Evolutionary conservation across 2,797 vertebrate genomes (phyloP).

Genomic region (Sebastes hopkinsi): DNA sequence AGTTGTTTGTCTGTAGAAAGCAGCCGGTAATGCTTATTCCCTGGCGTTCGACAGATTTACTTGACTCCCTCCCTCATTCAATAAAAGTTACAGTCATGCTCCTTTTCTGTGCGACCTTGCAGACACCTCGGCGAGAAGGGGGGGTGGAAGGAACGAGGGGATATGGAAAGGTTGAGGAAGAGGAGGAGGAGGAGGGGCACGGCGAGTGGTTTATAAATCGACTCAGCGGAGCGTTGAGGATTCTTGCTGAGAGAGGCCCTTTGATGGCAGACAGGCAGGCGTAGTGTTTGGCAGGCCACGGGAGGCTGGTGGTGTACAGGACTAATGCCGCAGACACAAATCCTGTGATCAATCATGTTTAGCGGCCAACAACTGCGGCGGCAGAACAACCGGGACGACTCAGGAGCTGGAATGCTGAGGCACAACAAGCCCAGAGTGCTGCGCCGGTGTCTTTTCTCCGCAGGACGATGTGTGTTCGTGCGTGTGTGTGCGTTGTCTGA

Average conservation of each 20-base stretch:
- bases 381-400: slow-evolving; percentile 47
- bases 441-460: slow-evolving; percentile 16
- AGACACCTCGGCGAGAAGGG: not conserved
- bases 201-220: slow-evolving; percentile 36
- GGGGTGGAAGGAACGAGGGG: not conserved
- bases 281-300: slow-evolving; percentile 48
- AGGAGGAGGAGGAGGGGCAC: not conserved
- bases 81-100: slow-evolving; percentile 38
- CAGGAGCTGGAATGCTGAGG: slow-evolving; percentile 52
- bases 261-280: slow-evolving; percentile 55
- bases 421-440: slow-evolving; percentile 54
- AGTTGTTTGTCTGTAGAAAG: slow-evolving; percentile 57
- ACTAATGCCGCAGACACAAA: slow-evolving; percentile 62
- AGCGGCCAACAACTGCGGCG: slow-evolving; percentile 50
- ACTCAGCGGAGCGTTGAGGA: slow-evolving; percentile 48
- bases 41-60: slow-evolving; percentile 14
- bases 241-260: slow-evolving; percentile 65
- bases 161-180: not conserved
- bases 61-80: slow-evolving; percentile 33
- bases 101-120: not conserved
- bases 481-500: not conserved
- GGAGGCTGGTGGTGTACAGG: slow-evolving; percentile 41
- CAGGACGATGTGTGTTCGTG: not conserved
- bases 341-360: slow-evolving; percentile 72
- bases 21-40: slow-evolving; percentile 32